Evolutionary conservation across 2,888 invertebrate genomes (phyloP).

Genomic region (Anthophora plumipes): DNA sequence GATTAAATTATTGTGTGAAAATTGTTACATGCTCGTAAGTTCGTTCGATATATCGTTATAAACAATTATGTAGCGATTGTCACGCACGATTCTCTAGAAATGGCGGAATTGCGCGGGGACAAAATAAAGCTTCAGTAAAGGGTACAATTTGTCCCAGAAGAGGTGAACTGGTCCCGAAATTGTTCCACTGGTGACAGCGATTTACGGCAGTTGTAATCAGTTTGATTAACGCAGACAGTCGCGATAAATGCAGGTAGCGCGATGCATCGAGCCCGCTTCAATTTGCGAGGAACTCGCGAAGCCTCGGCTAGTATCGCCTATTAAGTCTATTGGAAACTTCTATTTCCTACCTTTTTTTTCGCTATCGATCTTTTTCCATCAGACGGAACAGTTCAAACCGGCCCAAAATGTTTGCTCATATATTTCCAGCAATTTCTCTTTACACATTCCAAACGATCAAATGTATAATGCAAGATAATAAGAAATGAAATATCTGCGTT

Average conservation of each 20-base stretch:
- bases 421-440: too few relatives aligned
- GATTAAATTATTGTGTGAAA: too few relatives aligned
- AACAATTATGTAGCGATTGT: conserved; percentile 33
- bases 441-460: too few relatives aligned
- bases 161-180: conserved; percentile 57
- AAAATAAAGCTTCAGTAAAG: conserved; percentile 49
- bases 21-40: neutral
- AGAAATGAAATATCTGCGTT: too few relatives aligned
- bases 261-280: conserved; percentile 52
- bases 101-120: conserved; percentile 31
- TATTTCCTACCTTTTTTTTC: neutral
- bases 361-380: neutral
- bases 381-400: neutral
- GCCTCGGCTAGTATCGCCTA: conserved; percentile 25
- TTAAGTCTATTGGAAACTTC: conserved; percentile 30
- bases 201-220: conserved; percentile 62
- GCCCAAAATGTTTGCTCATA: too few relatives aligned
- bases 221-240: conserved; percentile 61
- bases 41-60: conserved; percentile 27
- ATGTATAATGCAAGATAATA: too few relatives aligned
- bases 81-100: conserved; percentile 7
- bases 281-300: conserved; percentile 50
- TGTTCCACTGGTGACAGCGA: conserved; percentile 55
- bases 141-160: conserved; percentile 59
- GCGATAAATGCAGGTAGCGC: conserved; percentile 55